These are phyloP conservation scores for Manis crassicaudata DNA, from an alignment of 2,797 vertebrate genomes.

Conservation along the genomic window DNA sequence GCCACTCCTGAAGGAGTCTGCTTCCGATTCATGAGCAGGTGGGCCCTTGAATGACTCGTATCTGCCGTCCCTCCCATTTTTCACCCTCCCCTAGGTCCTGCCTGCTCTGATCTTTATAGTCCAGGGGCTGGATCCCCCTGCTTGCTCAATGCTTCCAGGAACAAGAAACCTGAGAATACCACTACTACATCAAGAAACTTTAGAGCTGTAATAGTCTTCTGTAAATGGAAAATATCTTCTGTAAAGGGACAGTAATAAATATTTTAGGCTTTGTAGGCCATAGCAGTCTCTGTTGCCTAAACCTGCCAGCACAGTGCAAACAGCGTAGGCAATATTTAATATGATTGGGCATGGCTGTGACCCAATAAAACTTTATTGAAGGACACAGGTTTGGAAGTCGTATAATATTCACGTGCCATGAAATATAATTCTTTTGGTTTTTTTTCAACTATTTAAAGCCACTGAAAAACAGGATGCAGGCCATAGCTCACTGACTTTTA, in stretches of 20 bases:
- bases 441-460: neutral
- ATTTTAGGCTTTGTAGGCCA: neutral
- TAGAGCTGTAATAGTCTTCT: neutral
- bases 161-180: neutral
- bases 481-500: neutral
- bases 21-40: neutral
- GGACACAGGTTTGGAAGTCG: neutral
- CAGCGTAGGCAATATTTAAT: neutral
- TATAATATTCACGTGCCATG: neutral
- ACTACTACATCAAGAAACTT: neutral
- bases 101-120: neutral
- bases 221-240: neutral
- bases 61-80: neutral
- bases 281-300: neutral
- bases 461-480: neutral
- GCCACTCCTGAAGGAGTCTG: neutral
- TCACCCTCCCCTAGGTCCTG: neutral
- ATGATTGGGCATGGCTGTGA: neutral
- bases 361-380: neutral
- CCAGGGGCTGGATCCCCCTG: neutral
- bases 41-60: neutral
- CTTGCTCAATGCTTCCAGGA: neutral
- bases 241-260: neutral
- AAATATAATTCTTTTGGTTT: neutral
- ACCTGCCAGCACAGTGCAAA: neutral